Conservation (phyloP, 2,113 vertebrate genomes). For the Pelecanoides urinatrix region DNA sequence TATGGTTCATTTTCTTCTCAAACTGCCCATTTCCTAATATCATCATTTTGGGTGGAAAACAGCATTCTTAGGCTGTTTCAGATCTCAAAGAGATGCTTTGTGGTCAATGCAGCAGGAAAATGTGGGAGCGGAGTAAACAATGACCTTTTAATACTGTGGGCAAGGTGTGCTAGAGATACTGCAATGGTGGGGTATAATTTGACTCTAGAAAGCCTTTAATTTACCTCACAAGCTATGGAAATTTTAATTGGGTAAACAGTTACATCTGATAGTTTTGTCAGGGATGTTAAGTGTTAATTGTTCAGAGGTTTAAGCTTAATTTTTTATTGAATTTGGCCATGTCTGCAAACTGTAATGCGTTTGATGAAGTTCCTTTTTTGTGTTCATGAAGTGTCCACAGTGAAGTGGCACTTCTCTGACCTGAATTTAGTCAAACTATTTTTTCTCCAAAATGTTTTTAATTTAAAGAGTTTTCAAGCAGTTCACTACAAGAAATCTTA, state of each 20-base stretch:
- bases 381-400: neutral
- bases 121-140: neutral
- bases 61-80: neutral
- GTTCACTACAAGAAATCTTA: neutral
- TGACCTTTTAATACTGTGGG: neutral
- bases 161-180: neutral
- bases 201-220: neutral
- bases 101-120: neutral
- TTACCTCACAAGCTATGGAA: neutral
- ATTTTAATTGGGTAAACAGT: neutral
- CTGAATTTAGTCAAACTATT: neutral
- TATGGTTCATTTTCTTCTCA: slow-evolving; percentile 52
- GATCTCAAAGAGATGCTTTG: neutral
- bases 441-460: neutral
- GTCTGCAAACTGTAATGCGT: neutral
- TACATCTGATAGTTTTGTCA: neutral
- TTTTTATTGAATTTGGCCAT: neutral
- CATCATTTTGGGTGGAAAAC: neutral
- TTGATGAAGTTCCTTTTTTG: neutral
- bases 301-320: neutral
- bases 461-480: neutral
- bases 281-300: neutral
- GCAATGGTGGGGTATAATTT: neutral
- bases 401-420: neutral
- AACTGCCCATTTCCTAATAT: slow-evolving; percentile 55